Conservation (phyloP, 1,140 invertebrate genomes). For the Polypedilum pembai region DNA sequence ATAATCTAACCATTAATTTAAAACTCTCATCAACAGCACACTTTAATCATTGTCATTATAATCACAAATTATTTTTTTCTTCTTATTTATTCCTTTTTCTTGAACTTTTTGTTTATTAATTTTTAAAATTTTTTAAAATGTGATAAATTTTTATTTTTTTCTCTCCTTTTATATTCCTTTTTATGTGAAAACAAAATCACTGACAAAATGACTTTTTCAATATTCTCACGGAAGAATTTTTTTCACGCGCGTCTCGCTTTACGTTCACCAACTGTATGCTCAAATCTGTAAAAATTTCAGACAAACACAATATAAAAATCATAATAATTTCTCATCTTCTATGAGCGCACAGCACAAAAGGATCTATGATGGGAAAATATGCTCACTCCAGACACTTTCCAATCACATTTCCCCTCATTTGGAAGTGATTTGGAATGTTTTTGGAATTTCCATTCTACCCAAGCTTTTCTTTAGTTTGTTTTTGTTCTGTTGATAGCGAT, state of each 20-base stretch:
- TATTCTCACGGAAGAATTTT: neutral
- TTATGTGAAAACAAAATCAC: neutral
- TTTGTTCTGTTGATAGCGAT: no score
- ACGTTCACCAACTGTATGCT: constrained; percentile 10
- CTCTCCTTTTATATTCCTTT: no score
- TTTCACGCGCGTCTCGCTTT: neutral
- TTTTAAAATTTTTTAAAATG: neutral
- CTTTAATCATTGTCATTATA: neutral
- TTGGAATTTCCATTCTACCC: no score
- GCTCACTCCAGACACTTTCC: no score
- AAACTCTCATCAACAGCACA: no score
- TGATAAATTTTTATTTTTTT: no score
- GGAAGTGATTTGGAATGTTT: no score
- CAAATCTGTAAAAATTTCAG: neutral
- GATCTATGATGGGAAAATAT: no score
- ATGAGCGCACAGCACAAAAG: neutral
- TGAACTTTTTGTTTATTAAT: neutral
- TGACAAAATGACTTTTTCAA: neutral
- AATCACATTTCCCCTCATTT: no score
- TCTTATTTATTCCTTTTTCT: neutral
- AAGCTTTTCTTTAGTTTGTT: no score
- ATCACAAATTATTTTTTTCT: neutral
- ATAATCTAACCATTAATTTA: no score
- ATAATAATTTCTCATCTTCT: constrained; percentile 13
- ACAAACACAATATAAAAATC: neutral